Percentiles rank a stretch among this genome's conserved stretches.
Evolutionary conservation across 2,888 invertebrate species (phyloP).

Genomic region (Tetragnatha montana): DNA sequence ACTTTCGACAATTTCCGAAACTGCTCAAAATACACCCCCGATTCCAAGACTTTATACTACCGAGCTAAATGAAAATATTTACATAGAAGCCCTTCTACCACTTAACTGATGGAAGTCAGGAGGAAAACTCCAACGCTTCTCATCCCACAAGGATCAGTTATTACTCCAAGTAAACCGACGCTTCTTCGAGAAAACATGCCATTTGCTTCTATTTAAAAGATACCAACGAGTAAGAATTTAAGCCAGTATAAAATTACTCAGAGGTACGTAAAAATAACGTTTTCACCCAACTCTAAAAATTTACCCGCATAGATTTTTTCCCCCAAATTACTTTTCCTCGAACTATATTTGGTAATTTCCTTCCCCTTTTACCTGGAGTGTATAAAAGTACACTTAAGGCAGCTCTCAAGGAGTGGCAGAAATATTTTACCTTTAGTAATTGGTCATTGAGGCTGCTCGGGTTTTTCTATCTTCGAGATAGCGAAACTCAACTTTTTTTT

Average conservation of each 20-base stretch:
- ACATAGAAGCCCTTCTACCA: background rate
- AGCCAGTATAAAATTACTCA: slow-evolving; percentile 19
- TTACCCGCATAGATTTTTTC: background rate
- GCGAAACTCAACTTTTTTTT: slow-evolving; percentile 22
- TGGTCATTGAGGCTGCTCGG: slow-evolving; percentile 20
- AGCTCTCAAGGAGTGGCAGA: background rate
- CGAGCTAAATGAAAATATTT: background rate
- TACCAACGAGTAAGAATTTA: background rate
- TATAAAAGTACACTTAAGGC: slow-evolving; percentile 27
- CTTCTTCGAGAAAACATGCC: background rate
- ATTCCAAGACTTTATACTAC: background rate
- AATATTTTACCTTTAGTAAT: slow-evolving; percentile 34
- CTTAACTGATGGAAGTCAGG: background rate
- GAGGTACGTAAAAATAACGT: slow-evolving; percentile 33
- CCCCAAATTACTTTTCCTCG: background rate
- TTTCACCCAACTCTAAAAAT: background rate
- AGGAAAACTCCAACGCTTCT: background rate
- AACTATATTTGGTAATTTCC: slow-evolving; percentile 24
- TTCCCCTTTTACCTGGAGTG: background rate
- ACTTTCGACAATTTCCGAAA: background rate
- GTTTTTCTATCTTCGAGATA: background rate
- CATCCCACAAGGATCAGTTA: background rate
- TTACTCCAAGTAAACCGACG: background rate
- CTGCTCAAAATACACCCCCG: background rate
- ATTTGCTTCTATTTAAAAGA: background rate